phyloP scores from a whole-genome alignment of 2,113 vertebrate species.

The Butastur rufipennis region DNA sequence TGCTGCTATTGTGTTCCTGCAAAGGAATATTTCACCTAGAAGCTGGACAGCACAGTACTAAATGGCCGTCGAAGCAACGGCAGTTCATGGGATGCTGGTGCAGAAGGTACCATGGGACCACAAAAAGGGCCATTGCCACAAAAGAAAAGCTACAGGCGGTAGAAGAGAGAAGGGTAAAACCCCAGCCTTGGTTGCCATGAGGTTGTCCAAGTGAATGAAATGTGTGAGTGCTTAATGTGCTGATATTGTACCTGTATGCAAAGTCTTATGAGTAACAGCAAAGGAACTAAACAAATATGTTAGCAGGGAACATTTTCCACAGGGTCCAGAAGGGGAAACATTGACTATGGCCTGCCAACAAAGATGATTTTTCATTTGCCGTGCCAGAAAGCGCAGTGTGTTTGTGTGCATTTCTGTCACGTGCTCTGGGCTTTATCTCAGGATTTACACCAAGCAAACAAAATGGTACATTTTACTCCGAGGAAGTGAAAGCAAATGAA shows the following conservation, averaged over 20 bases:
- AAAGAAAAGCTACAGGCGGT: background rate
- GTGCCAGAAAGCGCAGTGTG: background rate
- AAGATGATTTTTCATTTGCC: background rate
- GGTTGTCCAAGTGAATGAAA: background rate
- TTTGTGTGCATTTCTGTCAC: background rate
- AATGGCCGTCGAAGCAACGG: background rate
- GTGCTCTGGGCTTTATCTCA: background rate
- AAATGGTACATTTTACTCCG: background rate
- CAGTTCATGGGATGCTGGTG: background rate
- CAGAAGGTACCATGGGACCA: background rate
- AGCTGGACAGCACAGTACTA: background rate
- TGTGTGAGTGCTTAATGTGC: background rate
- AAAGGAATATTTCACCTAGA: background rate
- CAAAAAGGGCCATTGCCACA: no score
- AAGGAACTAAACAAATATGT: background rate
- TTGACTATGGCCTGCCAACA: no score
- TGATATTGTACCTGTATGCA: background rate
- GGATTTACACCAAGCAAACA: background rate
- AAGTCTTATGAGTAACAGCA: background rate
- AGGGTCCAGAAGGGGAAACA: background rate
- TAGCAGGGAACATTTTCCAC: background rate
- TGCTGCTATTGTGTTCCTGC: accelerated
- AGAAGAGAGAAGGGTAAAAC: background rate
- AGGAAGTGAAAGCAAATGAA: background rate
- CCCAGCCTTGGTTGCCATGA: background rate